Evolutionary conservation across 2,113 vertebrate genomes (phyloP), one percentile per base, ranked within the genome.

Genomic region (Ascaphus truei): DNA sequence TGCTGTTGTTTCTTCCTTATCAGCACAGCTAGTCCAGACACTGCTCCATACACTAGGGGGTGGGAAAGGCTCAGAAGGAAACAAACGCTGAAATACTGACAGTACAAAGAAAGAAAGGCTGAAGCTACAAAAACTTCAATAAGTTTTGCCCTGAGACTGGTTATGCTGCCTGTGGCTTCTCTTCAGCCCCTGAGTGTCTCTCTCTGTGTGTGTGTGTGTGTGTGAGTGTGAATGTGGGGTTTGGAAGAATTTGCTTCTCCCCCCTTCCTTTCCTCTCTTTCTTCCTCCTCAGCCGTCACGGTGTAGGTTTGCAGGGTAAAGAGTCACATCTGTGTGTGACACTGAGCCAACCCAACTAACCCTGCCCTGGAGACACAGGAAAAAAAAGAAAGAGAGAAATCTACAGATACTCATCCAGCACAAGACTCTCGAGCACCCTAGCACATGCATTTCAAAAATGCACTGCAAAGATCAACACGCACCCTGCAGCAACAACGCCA

Each of bases 241-340:
- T 61, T 61, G 34, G 45, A 71, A 41, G 67, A 61, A 71, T 69
- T 51, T 71, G 63, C 39, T 36, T 45, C 12, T 51, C 48, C 39
- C 22, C 30, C 23, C 20, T 33, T 55, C 31, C 34, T 22, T 26
- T 13, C 29, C 3, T 58, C 48, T 71, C 53, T 31, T 43, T 36
- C 33, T 20, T 11, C 22, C 29, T 25, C 29, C 41, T 12, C 45
- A 76, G 80, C 63, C 52, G 76, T 80, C 73, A 81, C 76, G 72
- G 69, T 68, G 80, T 75, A 65, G 77, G 68, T 85, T 82, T 78
- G 59, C 77, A 75, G 76, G 75, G 72, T 72, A 72, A 78, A 79
- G 80, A 77, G 82, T 80, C 86, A 76, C 88, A 77, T 83, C 80
- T 84, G 84, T 73, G 80, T 77, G 81, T 76, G 81, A 86, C 83